These are phyloP conservation scores for Mycogona germanica DNA, from an alignment of 2,888 invertebrate genomes.

Conservation along the genomic window DNA sequence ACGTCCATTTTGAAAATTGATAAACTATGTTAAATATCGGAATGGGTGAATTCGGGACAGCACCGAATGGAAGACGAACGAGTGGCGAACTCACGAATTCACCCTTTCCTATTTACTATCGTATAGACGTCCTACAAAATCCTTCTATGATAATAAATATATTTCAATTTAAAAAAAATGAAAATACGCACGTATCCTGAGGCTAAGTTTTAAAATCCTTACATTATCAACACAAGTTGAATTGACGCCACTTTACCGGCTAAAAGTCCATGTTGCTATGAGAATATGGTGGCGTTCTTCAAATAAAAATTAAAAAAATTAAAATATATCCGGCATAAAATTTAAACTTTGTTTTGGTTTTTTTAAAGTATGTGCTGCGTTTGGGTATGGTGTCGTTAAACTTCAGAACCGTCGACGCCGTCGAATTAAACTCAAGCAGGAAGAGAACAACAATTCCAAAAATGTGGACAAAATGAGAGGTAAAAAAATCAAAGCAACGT, in stretches of 20 bases:
- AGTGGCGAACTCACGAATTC: background rate
- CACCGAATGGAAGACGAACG: background rate
- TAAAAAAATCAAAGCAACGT: no score
- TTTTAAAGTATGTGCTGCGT: slow-evolving; percentile 60
- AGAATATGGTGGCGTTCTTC: no score
- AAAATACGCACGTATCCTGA: no score
- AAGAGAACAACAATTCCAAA: slow-evolving; percentile 47
- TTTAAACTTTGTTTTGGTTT: background rate
- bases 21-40: background rate
- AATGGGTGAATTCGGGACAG: no score
- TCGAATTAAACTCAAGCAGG: slow-evolving; percentile 67
- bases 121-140: no score
- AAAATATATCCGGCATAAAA: background rate
- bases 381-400: slow-evolving; percentile 85
- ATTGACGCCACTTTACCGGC: no score
- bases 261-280: no score
- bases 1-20: background rate
- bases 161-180: no score
- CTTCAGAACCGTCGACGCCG: slow-evolving; percentile 73
- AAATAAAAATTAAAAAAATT: background rate
- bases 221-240: no score
- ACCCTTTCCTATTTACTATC: no score
- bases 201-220: no score
- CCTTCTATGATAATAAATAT: no score
- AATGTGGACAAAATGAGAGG: slow-evolving; percentile 69